phyloP scores from a whole-genome alignment of 1,140 invertebrate species.

The Leptestheria dahalacensis region DNA sequence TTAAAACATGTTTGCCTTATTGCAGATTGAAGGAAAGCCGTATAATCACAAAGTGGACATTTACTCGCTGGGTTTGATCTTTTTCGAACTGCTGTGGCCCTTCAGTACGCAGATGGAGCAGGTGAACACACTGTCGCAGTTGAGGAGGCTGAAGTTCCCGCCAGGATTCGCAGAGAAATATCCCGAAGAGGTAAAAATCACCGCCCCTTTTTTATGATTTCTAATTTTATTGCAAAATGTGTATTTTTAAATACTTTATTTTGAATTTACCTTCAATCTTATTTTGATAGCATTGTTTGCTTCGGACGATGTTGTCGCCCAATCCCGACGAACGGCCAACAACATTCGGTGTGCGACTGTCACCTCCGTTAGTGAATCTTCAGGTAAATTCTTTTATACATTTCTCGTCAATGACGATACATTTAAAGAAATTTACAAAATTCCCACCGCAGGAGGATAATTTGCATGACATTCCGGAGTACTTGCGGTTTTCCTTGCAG shows the following conservation, averaged over 20 bases:
- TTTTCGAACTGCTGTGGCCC: constrained; percentile 78
- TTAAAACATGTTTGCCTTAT: no score
- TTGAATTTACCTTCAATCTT: constrained; percentile 16
- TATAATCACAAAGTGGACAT: constrained; percentile 95
- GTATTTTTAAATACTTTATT: constrained; percentile 3
- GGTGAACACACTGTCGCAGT: constrained; percentile 35
- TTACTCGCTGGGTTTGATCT: constrained; percentile 83
- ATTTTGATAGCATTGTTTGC: constrained; percentile 45
- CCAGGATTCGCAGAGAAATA: constrained; percentile 43
- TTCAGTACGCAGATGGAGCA: constrained; percentile 85
- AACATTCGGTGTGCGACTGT: constrained; percentile 48
- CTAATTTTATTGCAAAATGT: neutral
- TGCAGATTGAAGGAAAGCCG: constrained; percentile 43
- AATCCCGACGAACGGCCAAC: constrained; percentile 56
- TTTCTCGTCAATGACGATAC: neutral
- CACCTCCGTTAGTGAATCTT: constrained; percentile 26
- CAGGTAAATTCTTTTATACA: constrained; percentile 3
- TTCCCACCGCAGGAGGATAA: neutral
- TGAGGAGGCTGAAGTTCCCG: constrained; percentile 54
- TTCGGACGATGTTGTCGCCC: constrained; percentile 57
- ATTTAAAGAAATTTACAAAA: neutral
- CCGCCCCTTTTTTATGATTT: neutral
- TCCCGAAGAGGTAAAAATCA: constrained; percentile 47
- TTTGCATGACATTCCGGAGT: constrained; percentile 9
- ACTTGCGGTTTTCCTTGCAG: constrained; percentile 8